Conservation (phyloP, 2,888 invertebrate species). For the Philaethria dido region DNA sequence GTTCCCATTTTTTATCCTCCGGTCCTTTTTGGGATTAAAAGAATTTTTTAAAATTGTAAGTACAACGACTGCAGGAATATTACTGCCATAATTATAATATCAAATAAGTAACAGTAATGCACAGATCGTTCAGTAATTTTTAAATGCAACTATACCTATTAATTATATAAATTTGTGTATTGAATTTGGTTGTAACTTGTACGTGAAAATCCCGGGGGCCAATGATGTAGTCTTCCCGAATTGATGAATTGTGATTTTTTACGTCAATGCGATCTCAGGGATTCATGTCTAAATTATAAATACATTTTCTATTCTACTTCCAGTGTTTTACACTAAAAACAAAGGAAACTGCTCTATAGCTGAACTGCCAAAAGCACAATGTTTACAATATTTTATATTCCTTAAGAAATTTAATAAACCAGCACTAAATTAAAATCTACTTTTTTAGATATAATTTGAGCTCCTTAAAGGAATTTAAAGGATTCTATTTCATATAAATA, state of each 20-base stretch:
- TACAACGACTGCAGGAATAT: conserved; percentile 54
- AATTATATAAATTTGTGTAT: conserved; percentile 20
- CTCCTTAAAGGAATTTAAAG: conserved; percentile 25
- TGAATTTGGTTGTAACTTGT: conserved; percentile 26
- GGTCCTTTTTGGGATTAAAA: conserved; percentile 46
- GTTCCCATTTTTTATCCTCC: conserved; percentile 32
- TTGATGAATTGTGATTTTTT: conserved; percentile 47
- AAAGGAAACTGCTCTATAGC: conserved; percentile 24
- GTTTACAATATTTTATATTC: conserved; percentile 32
- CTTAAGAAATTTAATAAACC: conserved; percentile 26
- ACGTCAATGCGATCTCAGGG: conserved; percentile 39
- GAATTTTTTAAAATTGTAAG: conserved; percentile 49
- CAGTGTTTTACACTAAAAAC: conserved; percentile 20
- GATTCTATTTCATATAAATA: conserved; percentile 22
- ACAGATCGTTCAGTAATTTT: conserved; percentile 39
- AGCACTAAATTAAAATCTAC: conserved; percentile 22
- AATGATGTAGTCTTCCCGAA: conserved; percentile 66
- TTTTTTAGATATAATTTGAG: conserved; percentile 16
- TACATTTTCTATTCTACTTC: conserved; percentile 20
- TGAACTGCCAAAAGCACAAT: conserved; percentile 36
- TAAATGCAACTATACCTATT: conserved; percentile 32
- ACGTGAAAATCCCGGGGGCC: conserved; percentile 61
- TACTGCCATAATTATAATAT: conserved; percentile 54
- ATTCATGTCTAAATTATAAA: conserved; percentile 26
- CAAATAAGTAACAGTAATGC: conserved; percentile 36